Evolutionary conservation across 2,888 invertebrate species (phyloP).

Genomic region (Pammene fasciana): DNA sequence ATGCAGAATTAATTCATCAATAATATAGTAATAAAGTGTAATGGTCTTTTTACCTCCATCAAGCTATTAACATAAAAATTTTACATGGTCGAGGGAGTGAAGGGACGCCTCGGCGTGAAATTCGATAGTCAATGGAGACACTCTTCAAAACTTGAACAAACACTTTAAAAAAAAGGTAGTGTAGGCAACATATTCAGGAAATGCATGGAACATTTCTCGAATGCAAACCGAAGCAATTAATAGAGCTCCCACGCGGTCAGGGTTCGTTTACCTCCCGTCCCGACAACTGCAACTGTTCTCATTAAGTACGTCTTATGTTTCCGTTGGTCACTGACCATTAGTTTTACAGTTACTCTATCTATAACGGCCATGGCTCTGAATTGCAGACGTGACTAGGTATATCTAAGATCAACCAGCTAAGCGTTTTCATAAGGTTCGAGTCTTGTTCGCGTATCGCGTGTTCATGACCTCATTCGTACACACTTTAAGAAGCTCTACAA

Average conservation of each 20-base stretch:
- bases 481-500: too few species aligned
- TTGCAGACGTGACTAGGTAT: slow-evolving; percentile 17
- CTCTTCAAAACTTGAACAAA: too few species aligned
- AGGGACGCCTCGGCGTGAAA: too few species aligned
- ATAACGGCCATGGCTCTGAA: slow-evolving; percentile 15
- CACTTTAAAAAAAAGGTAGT: too few species aligned
- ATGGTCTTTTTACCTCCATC: too few species aligned
- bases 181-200: too few species aligned
- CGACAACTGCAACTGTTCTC: slow-evolving; percentile 45
- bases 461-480: neutral
- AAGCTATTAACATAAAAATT: too few species aligned
- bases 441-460: neutral
- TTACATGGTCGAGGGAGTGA: too few species aligned
- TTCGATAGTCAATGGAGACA: too few species aligned
- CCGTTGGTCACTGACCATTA: slow-evolving; percentile 49
- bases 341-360: slow-evolving; percentile 32
- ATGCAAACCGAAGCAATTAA: slow-evolving; percentile 19
- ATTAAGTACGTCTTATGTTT: slow-evolving; percentile 39
- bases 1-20: too few species aligned
- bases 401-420: neutral
- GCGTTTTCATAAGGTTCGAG: neutral
- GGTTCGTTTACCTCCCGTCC: slow-evolving; percentile 50
- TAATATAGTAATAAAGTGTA: too few species aligned
- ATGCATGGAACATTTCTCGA: neutral
- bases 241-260: slow-evolving; percentile 47